phyloP scores from a whole-genome alignment of 2,888 invertebrate genomes.

The Polyommatus iphigenia region DNA sequence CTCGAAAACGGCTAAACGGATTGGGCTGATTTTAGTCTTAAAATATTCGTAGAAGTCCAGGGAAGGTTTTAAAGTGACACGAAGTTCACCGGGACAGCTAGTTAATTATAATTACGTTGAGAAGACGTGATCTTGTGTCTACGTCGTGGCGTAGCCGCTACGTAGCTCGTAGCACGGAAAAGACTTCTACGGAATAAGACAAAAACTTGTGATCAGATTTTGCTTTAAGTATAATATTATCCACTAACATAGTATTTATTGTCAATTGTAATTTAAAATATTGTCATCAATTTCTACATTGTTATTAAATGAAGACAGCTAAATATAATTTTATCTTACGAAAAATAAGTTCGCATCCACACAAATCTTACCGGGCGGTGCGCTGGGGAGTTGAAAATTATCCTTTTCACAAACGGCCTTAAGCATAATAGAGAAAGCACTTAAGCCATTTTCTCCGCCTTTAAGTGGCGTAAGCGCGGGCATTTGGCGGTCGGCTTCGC shows the following conservation, averaged over 20 bases:
- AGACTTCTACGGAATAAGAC: neutral
- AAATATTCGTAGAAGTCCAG: no score
- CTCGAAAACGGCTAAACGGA: no score
- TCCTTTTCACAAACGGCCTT: conserved; percentile 80
- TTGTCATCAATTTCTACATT: neutral
- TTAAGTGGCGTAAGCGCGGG: conserved; percentile 79
- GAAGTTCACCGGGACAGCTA: no score
- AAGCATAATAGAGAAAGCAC: conserved; percentile 81
- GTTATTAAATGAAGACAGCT: neutral
- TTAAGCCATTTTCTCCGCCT: conserved; percentile 81
- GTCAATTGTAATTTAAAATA: neutral
- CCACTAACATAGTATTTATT: neutral
- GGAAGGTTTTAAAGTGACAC: no score
- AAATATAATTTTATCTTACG: conserved; percentile 7
- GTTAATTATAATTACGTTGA: no score
- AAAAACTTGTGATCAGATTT: no score
- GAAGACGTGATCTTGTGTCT: neutral
- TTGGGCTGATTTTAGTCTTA: no score
- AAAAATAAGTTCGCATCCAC: conserved; percentile 50
- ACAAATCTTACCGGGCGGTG: conserved; percentile 51
- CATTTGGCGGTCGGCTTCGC: conserved; percentile 74
- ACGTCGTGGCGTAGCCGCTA: neutral
- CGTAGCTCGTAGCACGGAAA: neutral
- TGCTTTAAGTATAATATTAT: no score
- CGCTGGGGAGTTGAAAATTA: conserved; percentile 78